Evolutionary conservation across 2,888 invertebrate species (phyloP), one percentile per base, ranked within the genome.

Genomic region (Ceriagrion tenellum): DNA sequence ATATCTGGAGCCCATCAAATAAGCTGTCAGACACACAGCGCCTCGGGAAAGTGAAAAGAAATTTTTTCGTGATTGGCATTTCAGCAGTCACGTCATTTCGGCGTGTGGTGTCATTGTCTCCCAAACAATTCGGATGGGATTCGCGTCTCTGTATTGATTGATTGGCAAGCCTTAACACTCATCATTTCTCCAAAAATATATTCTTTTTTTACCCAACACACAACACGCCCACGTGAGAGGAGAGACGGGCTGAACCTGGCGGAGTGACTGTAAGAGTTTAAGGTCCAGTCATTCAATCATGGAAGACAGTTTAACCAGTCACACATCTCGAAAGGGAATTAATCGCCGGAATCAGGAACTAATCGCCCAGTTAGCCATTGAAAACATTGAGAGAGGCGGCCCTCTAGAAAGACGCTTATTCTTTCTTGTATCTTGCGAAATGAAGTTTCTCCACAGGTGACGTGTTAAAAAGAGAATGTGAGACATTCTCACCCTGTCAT

Each of bases 301-400:
- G 30, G 81, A 81, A 81, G 81, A 81, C 30, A 69, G 69, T 69
- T 26, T 26, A 35, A 81, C 81, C 81, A 81, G 81, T 81, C 81
- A 35, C 30, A 81, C 18, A 30, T 35, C 81, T 81, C 35, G 30
- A 81, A 81, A 13, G 35, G 81, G 81, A 35, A 81, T 81, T 81
- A 35, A 81, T 81, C 81, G 81, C 13, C 81, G 2, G 81, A 35
- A 69, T 35, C 81, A 16, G 12, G 10, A 81, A 81, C 81, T 35
- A 35, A 81, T 81, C 35, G 30, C 35, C 35, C 81, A 12, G 23
- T 20, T 35, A 13, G 81, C 3, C 13, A 81, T 13, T 69, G 30
- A 35, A 81, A 69, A 26, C 69, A n/a, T 20, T 69, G 69, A 8
- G 26, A 81, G 26, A 30, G 81, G 3, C 26, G 8, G 35, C 35